Evolutionary conservation across 2,888 invertebrate species (phyloP), one percentile per base, ranked within the genome.

Genomic region (Bombyx huttoni): DNA sequence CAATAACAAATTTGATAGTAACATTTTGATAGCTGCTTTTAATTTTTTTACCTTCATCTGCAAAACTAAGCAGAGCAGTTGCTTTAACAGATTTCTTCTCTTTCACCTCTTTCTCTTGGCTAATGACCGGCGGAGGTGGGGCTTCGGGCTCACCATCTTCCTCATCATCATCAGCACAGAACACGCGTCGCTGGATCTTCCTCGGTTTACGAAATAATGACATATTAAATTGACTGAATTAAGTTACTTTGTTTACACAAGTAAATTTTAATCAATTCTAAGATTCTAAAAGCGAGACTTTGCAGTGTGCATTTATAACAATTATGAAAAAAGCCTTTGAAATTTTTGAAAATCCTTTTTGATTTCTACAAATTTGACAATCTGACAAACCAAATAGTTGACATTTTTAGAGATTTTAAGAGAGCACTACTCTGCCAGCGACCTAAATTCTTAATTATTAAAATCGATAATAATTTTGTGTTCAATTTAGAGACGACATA

Each of bases 201-300:
- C 96, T 93, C 0, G 97, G 96, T 84, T 97, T 97, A 66, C 94
- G 94, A 82, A 97, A 97, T 60, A 96, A 76, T 54, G 95, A 94
- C 95, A 96, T 95, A 65, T 55, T 67, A 0, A 40, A 40, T 12
- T 33, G 9, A 45, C 34, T 14, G 12, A 34, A 24, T 33, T 34
- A 6, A 12, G 14, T 48, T 12, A 12, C 13, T 9, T 13, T 14
- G 47, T 47, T 49, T 13, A 49, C 7, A 34, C 40, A 49, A 7
- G 33, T 13, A 49, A 46, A 24, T 24, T 24, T 24, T 5, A 24
- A 24, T 24, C 24, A 24, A 24, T 24, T 24, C 24, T 3, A 24
- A 1, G 24, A 24, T 24, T 24, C 0, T 24, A 24, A 14, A 6
- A 46, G 47, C 13, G 12, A 14, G 13, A 10, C 10, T 1, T 14